These are phyloP conservation scores for Plectus sambesii DNA, from an alignment of 1,140 invertebrate genomes.

Conservation along the genomic window DNA sequence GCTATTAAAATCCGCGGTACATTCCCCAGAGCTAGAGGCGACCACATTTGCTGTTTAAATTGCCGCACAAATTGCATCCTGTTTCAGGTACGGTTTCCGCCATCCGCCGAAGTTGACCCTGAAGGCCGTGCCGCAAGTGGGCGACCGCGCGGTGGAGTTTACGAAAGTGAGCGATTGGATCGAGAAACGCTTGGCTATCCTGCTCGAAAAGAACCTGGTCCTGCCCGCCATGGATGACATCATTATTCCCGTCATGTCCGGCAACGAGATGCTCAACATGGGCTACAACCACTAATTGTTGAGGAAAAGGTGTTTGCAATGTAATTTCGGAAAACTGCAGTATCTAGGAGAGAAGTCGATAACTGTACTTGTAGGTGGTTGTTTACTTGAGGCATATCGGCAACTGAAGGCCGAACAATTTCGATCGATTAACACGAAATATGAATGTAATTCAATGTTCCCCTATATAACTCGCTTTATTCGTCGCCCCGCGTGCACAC, in stretches of 20 bases:
- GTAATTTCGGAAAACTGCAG: too few species aligned
- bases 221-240: constrained; percentile 43
- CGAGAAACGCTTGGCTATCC: constrained; percentile 25
- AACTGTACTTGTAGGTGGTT: too few species aligned
- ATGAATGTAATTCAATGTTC: too few species aligned
- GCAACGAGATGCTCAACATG: constrained; percentile 27
- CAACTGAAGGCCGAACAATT: too few species aligned
- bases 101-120: constrained; percentile 31
- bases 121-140: constrained; percentile 40
- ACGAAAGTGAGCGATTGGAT: constrained; percentile 41
- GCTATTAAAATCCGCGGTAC: too few species aligned
- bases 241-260: constrained; percentile 28
- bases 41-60: too few species aligned
- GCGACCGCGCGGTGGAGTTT: constrained; percentile 38
- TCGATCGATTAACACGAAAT: too few species aligned
- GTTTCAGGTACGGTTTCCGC: constrained; percentile 38
- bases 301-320: constrained; percentile 15
- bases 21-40: too few species aligned
- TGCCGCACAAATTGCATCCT: background rate
- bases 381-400: too few species aligned
- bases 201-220: constrained; percentile 43
- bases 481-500: too few species aligned
- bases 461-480: too few species aligned
- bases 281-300: constrained; percentile 27
- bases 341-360: too few species aligned